Percentiles rank a stretch among this genome's conserved stretches.
These are phyloP conservation scores for Aphidius colemani DNA, from an alignment of 2,888 invertebrate genomes.

Conservation along the genomic window DNA sequence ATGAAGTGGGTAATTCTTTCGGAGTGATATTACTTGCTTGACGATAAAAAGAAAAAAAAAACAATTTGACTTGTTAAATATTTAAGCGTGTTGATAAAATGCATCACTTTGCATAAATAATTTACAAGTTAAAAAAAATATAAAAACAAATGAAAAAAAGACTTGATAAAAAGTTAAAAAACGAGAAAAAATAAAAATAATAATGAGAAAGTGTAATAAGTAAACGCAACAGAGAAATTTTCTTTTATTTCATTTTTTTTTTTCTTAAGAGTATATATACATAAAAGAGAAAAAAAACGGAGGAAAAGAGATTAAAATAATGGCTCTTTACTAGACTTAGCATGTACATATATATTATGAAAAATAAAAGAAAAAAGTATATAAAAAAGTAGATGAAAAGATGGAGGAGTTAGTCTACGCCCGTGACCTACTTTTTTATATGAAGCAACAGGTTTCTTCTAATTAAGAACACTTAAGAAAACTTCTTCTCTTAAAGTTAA, in stretches of 20 bases:
- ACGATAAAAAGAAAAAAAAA: too few species aligned
- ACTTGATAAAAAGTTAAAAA: too few species aligned
- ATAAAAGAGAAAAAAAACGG: background rate
- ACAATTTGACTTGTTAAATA: too few species aligned
- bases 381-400: slow-evolving; percentile 28
- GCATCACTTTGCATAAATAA: too few species aligned
- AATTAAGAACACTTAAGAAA: slow-evolving; percentile 62
- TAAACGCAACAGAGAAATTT: background rate
- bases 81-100: too few species aligned
- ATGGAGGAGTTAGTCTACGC: slow-evolving; percentile 45
- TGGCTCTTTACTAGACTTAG: slow-evolving; percentile 56
- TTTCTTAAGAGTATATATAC: background rate
- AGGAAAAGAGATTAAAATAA: slow-evolving; percentile 57
- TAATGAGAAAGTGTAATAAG: too few species aligned
- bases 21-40: background rate
- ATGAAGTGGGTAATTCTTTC: background rate
- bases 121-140: too few species aligned
- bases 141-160: too few species aligned
- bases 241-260: background rate
- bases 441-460: slow-evolving; percentile 61
- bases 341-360: slow-evolving; percentile 4
- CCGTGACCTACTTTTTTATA: slow-evolving; percentile 60
- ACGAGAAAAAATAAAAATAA: too few species aligned
- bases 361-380: slow-evolving; percentile 21
- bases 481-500: slow-evolving; percentile 60